phyloP scores from a whole-genome alignment of 2,888 invertebrate genomes.

The Chironomus riparius region DNA sequence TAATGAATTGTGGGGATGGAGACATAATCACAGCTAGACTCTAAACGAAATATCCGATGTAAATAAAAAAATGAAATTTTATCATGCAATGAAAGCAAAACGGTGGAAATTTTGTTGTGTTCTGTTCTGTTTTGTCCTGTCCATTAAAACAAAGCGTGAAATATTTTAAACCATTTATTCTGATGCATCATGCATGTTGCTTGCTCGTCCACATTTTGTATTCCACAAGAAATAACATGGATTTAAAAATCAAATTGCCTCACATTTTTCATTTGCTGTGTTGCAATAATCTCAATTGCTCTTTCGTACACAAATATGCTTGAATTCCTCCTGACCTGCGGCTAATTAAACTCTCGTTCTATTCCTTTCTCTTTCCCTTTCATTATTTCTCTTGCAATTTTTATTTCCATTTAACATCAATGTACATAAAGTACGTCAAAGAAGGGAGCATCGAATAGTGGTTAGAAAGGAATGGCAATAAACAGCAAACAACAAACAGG shows the following conservation, averaged over 20 bases:
- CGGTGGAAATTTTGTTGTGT: no score
- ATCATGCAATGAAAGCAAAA: no score
- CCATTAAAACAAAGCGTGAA: neutral
- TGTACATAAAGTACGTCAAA: neutral
- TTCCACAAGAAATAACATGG: neutral
- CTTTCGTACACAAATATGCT: neutral
- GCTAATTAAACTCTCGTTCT: neutral
- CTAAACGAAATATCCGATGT: no score
- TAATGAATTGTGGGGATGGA: no score
- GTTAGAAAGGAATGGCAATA: neutral
- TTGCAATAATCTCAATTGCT: neutral
- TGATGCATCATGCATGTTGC: neutral
- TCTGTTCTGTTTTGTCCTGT: no score
- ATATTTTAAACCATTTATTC: neutral
- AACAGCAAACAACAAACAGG: neutral
- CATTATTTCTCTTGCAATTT: neutral
- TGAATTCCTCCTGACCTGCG: neutral
- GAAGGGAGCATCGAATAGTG: neutral
- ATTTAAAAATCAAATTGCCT: neutral
- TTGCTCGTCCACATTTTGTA: neutral
- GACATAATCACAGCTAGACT: no score
- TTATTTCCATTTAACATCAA: neutral
- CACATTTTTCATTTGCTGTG: neutral
- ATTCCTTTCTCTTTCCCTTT: neutral
- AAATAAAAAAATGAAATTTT: no score